Percentiles rank a stretch among this genome's conserved stretches.
Conservation (phyloP, 2,797 vertebrate species). For the Manis javanica region DNA sequence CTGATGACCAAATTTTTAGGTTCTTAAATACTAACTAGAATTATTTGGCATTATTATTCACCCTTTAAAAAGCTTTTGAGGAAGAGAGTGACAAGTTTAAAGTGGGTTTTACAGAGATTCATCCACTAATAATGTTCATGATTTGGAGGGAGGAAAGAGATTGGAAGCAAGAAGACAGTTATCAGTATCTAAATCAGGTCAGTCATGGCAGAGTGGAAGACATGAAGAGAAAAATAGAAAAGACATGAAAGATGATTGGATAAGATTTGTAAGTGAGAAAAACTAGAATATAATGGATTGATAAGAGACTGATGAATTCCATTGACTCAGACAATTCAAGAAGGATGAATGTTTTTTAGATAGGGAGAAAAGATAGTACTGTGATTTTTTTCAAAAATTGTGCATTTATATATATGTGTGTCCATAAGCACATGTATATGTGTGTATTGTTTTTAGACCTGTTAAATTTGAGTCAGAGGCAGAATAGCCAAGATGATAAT, state of each 20-base stretch:
- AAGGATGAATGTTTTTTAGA: background rate
- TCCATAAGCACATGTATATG: background rate
- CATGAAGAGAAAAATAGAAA: background rate
- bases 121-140: background rate
- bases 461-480: constrained; percentile 1
- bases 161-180: background rate
- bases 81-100: background rate
- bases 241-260: background rate
- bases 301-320: background rate
- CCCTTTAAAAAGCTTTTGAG: background rate
- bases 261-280: background rate
- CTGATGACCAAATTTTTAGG: background rate
- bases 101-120: background rate
- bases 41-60: background rate
- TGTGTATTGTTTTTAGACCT: background rate
- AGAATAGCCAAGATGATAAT: background rate
- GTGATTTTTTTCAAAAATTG: background rate
- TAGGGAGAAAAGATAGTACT: background rate
- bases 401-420: background rate
- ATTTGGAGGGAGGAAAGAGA: background rate
- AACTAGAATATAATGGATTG: background rate
- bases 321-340: background rate
- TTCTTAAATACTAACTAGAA: background rate
- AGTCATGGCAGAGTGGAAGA: background rate
- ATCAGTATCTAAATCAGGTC: background rate